A percentile compares a stretch with the other conserved stretches of the same genome.
Conservation (phyloP, 2,797 vertebrate species). For the Gambusia yucatana region DNA sequence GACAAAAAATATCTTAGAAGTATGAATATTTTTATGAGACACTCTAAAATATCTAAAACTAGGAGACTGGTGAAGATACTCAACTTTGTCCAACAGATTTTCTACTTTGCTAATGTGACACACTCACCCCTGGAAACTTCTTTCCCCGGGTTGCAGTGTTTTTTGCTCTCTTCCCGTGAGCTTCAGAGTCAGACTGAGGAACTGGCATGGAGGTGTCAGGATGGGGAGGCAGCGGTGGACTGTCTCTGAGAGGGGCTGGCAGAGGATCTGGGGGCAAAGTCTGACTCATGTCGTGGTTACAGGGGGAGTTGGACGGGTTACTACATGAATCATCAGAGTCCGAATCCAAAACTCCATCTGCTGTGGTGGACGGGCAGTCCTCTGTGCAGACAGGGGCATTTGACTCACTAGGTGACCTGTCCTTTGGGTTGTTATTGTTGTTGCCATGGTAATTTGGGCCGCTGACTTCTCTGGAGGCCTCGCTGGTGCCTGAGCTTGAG, state of each 20-base stretch:
- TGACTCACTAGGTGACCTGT: slow-evolving; percentile 88
- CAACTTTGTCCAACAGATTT: neutral
- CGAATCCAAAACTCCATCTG: slow-evolving; percentile 87
- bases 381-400: slow-evolving; percentile 83
- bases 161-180: slow-evolving; percentile 63
- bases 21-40: neutral
- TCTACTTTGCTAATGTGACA: neutral
- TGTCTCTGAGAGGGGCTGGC: slow-evolving; percentile 85
- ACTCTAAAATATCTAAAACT: neutral
- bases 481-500: slow-evolving; percentile 80
- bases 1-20: neutral
- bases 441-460: slow-evolving; percentile 56
- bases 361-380: slow-evolving; percentile 87
- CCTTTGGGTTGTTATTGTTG: slow-evolving; percentile 71
- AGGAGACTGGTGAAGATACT: no score
- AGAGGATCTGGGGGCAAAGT: slow-evolving; percentile 81
- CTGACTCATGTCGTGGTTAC: slow-evolving; percentile 50
- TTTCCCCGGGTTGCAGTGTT: slow-evolving; percentile 66
- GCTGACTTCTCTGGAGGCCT: slow-evolving; percentile 82
- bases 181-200: slow-evolving; percentile 79
- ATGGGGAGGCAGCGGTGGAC: slow-evolving; percentile 85
- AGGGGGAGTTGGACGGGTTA: slow-evolving; percentile 62
- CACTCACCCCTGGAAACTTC: slow-evolving; percentile 66
- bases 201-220: slow-evolving; percentile 93
- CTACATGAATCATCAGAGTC: slow-evolving; percentile 85